Percentiles rank a stretch among this genome's conserved stretches.
These are phyloP conservation scores for Rhinogobio ventralis DNA, from an alignment of 2,797 vertebrate genomes.

Conservation along the genomic window DNA sequence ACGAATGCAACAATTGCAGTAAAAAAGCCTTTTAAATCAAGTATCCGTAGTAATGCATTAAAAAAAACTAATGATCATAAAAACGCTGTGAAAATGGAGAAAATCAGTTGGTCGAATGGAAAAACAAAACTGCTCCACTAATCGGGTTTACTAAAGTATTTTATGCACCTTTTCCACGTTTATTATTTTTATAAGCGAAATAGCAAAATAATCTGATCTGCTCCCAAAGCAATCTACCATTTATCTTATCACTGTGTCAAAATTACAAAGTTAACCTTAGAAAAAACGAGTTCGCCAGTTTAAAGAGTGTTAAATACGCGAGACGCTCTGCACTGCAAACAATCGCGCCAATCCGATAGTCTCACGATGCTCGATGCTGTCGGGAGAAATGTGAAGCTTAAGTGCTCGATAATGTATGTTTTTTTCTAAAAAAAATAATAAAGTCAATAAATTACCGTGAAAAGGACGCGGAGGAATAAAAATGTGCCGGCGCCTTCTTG, in stretches of 20 bases:
- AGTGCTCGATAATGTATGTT: neutral
- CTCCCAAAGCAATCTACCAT: neutral
- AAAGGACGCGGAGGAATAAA: neutral
- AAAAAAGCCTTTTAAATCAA: neutral
- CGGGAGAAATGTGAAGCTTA: neutral
- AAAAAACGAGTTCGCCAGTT: neutral
- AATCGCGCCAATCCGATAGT: slow-evolving; percentile 3
- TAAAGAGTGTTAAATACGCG: neutral
- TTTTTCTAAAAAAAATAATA: neutral
- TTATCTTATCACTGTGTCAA: too few relatives aligned
- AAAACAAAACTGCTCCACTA: slow-evolving; percentile 6
- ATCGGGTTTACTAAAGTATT: neutral
- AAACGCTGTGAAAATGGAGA: neutral
- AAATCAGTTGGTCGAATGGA: neutral
- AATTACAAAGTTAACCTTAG: neutral
- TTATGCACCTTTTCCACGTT: neutral
- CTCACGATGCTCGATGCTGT: neutral
- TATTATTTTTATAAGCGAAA: neutral
- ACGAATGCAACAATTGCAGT: neutral
- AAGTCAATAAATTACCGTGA: too few relatives aligned
- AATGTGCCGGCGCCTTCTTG: slow-evolving; percentile 62
- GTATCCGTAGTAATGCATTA: neutral
- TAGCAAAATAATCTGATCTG: neutral
- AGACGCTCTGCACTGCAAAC: slow-evolving; percentile 11
- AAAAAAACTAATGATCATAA: neutral